A percentile compares a stretch with the other conserved stretches of the same genome.
Evolutionary conservation across 2,888 invertebrate genomes (phyloP).

Genomic region (Spicauda simplicius): DNA sequence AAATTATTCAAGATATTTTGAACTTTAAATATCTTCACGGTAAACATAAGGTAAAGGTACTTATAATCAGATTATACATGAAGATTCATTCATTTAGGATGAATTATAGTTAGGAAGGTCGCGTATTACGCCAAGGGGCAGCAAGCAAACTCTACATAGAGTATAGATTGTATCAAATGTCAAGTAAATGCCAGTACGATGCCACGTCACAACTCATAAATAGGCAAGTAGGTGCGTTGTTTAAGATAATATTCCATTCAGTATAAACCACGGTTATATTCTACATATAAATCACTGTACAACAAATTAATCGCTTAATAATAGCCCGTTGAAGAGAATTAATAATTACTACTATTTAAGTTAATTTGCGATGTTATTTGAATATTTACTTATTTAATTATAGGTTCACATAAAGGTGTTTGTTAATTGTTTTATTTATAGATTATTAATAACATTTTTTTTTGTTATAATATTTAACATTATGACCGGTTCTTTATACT

Average conservation of each 20-base stretch:
- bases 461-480: no score
- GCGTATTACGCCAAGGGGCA: neutral
- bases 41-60: no score
- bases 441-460: neutral
- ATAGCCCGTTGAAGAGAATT: neutral
- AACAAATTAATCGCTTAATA: constrained; percentile 24
- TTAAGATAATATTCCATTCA: constrained; percentile 28
- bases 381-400: neutral
- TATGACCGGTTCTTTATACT: no score
- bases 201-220: constrained; percentile 30
- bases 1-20: no score
- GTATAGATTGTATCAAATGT: constrained; percentile 29
- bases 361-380: constrained; percentile 1
- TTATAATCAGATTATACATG: no score
- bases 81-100: neutral
- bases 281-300: constrained; percentile 25
- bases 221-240: constrained; percentile 22
- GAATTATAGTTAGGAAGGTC: neutral
- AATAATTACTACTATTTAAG: constrained; percentile 2
- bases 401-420: neutral
- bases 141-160: constrained; percentile 1
- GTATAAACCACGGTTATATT: constrained; percentile 17
- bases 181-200: constrained; percentile 33
- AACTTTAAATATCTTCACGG: no score
- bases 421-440: neutral